Conservation (phyloP, 2,797 vertebrate species). For the Platyrinchus mystaceus region DNA sequence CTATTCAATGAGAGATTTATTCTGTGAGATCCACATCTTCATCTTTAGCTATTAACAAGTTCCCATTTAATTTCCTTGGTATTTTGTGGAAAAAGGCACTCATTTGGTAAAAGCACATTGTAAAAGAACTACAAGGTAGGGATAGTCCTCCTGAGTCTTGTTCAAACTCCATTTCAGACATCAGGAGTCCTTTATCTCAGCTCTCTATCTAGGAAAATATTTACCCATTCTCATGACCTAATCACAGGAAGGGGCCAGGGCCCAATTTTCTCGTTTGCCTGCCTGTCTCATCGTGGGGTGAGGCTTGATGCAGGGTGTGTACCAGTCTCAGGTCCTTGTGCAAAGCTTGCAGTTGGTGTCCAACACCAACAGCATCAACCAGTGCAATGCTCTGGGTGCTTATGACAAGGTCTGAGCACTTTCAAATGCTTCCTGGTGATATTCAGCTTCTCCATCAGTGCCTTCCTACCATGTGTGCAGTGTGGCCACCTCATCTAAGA, state of each 20-base stretch:
- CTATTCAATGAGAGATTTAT: background rate
- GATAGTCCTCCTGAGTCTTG: background rate
- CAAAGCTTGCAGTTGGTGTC: background rate
- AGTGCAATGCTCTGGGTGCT: background rate
- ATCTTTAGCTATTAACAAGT: background rate
- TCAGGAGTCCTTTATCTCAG: conserved; percentile 37
- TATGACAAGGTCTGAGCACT: background rate
- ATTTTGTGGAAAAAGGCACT: background rate
- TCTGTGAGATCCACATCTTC: background rate
- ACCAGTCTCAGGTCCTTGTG: background rate
- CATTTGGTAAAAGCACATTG: background rate
- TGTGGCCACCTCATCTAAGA: background rate
- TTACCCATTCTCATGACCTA: conserved; percentile 50
- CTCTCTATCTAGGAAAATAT: conserved; percentile 63
- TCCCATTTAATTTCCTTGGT: background rate
- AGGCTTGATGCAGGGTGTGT: conserved; percentile 16
- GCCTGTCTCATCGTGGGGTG: conserved; percentile 16
- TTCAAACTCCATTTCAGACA: conserved; percentile 24
- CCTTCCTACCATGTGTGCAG: background rate
- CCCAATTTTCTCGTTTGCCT: background rate
- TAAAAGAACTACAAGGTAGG: background rate
- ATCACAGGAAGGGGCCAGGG: conserved; percentile 44
- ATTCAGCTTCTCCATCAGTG: background rate
- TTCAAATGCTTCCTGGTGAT: background rate
- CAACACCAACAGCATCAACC: background rate